Percentiles rank a stretch among this genome's conserved stretches.
These are phyloP conservation scores for Pyrrhura leucotis DNA, from an alignment of 2,797 vertebrate genomes.

Conservation along the genomic window DNA sequence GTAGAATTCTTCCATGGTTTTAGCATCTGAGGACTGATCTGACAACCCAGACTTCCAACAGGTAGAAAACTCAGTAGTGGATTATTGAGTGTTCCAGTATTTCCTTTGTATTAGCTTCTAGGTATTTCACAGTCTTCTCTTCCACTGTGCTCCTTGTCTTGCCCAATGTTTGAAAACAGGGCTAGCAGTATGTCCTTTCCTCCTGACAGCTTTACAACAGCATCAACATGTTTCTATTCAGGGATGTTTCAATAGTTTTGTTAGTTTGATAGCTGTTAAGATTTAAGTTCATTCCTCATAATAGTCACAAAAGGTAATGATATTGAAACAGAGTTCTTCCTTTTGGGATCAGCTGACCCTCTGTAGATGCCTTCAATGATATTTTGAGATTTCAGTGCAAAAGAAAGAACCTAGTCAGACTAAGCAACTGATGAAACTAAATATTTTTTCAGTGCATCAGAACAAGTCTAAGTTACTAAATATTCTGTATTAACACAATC, in stretches of 20 bases:
- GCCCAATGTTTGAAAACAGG: not conserved
- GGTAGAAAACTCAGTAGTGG: not conserved
- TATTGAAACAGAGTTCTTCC: not conserved
- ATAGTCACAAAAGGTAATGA: not conserved
- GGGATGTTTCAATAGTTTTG: not conserved
- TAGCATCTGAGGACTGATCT: not conserved
- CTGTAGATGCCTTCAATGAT: not conserved
- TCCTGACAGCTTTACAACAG: not conserved
- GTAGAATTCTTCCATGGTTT: not conserved
- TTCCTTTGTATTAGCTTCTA: not conserved
- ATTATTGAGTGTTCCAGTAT: not conserved
- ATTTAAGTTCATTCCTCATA: not conserved
- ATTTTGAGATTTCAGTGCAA: not conserved
- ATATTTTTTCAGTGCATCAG: not conserved
- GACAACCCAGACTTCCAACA: not conserved
- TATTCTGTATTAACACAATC: not conserved
- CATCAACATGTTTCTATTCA: not conserved
- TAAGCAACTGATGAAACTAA: not conserved
- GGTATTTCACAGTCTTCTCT: not conserved
- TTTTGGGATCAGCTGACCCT: not conserved
- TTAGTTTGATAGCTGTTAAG: not conserved
- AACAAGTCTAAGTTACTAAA: not conserved
- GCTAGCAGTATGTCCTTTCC: not conserved
- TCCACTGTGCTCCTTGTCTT: accelerated
- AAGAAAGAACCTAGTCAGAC: not conserved